Evolutionary conservation across 1,140 invertebrate genomes (phyloP), one percentile per base, ranked within the genome.

Genomic region (Trichonephila clavata): DNA sequence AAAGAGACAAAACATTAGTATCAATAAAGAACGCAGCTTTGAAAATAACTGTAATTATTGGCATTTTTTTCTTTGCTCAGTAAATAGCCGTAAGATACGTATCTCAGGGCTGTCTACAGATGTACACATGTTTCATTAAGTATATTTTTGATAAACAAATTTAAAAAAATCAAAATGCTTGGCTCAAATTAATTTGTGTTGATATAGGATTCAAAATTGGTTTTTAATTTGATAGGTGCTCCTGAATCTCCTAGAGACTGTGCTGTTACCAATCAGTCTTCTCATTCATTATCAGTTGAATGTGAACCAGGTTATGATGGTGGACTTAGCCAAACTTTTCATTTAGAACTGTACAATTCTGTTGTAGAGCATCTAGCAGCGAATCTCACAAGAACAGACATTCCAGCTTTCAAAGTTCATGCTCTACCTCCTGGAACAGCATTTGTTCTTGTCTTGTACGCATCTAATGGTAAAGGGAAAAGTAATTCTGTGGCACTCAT

Each of bases 311-410:
- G 98, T 27, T 97, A 97, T 95, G 97, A 98, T 95, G 98, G 98
- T n/a, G 98, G 98, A 7, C 96, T 98, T 27, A 96, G 97, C 21
- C 98, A 98, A 95, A 97, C 97, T 95, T 98, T 98, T 96, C 96
- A 98, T 86, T 96, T 98, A 86, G 98, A 98, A 96, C 97, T 98
- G 68, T 97, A 97, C 93, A 93, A 97, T 95, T 96, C 97, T 86
- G 95, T 96, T 81, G 95, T 96, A n/a, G 96, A 95, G 77, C 63
- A 91, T 24, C 32, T 95, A 39, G 86, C 59, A 50, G 92, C 92
- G 24, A 95, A 95, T 84, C 65, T 94, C 13, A 94, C 90, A 57
- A 89, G 65, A 43, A 60, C 61, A 2, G 86, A 91, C 43, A 39
- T 71, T 20, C 94, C 94, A 50, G 60, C 93, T 14, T 95, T 95